Percentiles rank a stretch among this genome's conserved stretches.
Evolutionary conservation across 2,888 invertebrate genomes (phyloP).

Genomic region (Cheiracanthium punctorium): DNA sequence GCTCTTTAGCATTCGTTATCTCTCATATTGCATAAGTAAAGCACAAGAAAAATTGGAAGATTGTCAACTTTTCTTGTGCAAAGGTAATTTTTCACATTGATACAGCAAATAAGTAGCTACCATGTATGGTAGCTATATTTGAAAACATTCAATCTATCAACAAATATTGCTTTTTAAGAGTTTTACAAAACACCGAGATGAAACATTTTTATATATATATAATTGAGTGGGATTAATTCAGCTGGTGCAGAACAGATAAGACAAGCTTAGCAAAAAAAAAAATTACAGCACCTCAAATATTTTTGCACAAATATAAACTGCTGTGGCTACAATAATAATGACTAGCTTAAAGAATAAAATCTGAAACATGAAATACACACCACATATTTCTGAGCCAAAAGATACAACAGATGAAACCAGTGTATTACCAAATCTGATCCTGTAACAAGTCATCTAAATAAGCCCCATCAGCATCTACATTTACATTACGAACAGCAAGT

Average conservation of each 20-base stretch:
- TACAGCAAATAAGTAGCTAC: neutral
- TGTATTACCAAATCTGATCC: conserved; percentile 55
- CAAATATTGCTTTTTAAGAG: conserved; percentile 4
- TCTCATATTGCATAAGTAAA: neutral
- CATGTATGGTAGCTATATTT: neutral
- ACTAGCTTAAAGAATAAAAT: conserved; percentile 50
- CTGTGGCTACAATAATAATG: conserved; percentile 55
- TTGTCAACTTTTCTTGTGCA: conserved; percentile 1
- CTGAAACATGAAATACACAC: conserved; percentile 18
- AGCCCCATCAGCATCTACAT: conserved; percentile 55
- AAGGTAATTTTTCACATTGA: neutral
- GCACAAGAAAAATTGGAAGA: neutral
- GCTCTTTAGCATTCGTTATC: neutral
- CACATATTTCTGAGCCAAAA: conserved; percentile 8
- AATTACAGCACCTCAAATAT: conserved; percentile 6
- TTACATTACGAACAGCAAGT: conserved; percentile 44
- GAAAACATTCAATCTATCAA: neutral
- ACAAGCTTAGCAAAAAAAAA: neutral
- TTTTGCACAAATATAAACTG: conserved; percentile 60
- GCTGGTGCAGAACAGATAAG: neutral
- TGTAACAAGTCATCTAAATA: conserved; percentile 42
- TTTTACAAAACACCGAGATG: neutral
- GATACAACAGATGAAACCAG: neutral
- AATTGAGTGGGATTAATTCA: neutral
- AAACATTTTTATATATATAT: neutral